Evolutionary conservation across 2,113 vertebrate species (phyloP), one percentile per base, ranked within the genome.

Genomic region (Percopsis transmontana): DNA sequence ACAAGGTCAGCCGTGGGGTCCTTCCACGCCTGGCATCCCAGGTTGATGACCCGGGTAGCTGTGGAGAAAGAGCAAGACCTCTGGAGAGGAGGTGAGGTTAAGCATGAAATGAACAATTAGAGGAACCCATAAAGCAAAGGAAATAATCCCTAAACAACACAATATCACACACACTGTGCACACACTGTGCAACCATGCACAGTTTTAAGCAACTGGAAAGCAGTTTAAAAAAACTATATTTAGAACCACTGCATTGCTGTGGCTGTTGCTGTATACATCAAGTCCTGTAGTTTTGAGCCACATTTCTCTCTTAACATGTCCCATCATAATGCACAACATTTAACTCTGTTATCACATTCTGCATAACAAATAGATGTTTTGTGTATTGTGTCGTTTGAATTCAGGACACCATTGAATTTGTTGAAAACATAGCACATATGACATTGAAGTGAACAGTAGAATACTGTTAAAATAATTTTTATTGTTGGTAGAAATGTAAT

Each of bases 81-180:
- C 24, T 23, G 41, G 44, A 6, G n/a, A n/a, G 39, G 50, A 68
- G n/a, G 40, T 18, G 48, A 68, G 47, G 9, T 50, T 67, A 67
- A 75, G 62, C 71, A 75, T 76, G 70, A 87, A 81, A 81, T 84
- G 66, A 85, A 58, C 72, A 65, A 61, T 66, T 61, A 64, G 62
- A 79, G 41, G 76, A 68, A 45, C 58, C 54, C 62, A 58, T 75
- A 66, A 77, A 77, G 68, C 70, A 66, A 68, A 63, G 64, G 51
- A 58, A 64, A 72, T 73, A 73, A 82, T 74, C 70, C 70, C 60
- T 81, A 63, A 65, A 55, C 76, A 51, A 45, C 16, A 61, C 59
- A 72, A 54, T 63, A 60, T 70, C 65, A 69, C 41, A 33, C 54
- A 50, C 51, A 2, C 59, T n/a, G n/a, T n/a, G 33, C 52, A 24